phyloP scores from a whole-genome alignment of 2,113 vertebrate genomes.

The Reinhardtius hippoglossoides region DNA sequence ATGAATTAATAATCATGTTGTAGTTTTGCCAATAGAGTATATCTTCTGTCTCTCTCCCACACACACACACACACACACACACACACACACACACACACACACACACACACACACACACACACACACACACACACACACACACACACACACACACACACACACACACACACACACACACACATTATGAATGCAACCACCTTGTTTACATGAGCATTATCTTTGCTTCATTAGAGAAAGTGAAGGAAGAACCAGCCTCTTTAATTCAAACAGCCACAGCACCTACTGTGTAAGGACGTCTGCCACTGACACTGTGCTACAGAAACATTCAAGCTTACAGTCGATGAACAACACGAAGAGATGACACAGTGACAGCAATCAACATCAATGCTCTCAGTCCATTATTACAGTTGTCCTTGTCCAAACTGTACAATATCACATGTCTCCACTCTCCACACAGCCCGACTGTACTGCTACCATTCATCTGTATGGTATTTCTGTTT shows the following conservation, averaged over 20 bases:
- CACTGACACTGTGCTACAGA: background rate
- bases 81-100: no score
- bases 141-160: no score
- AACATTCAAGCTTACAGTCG: background rate
- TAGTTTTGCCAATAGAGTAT: no score
- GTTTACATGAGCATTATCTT: background rate
- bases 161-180: no score
- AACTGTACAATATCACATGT: constrained; percentile 17
- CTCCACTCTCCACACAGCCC: constrained; percentile 14
- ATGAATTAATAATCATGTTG: no score
- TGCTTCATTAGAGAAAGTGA: background rate
- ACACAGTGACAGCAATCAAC: background rate
- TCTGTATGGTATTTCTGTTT: constrained; percentile 3
- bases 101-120: no score
- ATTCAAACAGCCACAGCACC: no score
- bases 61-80: no score
- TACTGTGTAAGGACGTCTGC: background rate
- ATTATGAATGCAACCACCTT: no score
- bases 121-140: no score
- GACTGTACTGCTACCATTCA: constrained; percentile 36
- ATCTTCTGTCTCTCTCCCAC: no score
- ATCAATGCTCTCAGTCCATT: background rate
- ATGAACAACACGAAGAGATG: constrained; percentile 18
- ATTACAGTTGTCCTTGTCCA: constrained; percentile 34
- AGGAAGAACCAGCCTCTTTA: background rate